phyloP scores from a whole-genome alignment of 2,113 vertebrate genomes.

The Perccottus glenii region DNA sequence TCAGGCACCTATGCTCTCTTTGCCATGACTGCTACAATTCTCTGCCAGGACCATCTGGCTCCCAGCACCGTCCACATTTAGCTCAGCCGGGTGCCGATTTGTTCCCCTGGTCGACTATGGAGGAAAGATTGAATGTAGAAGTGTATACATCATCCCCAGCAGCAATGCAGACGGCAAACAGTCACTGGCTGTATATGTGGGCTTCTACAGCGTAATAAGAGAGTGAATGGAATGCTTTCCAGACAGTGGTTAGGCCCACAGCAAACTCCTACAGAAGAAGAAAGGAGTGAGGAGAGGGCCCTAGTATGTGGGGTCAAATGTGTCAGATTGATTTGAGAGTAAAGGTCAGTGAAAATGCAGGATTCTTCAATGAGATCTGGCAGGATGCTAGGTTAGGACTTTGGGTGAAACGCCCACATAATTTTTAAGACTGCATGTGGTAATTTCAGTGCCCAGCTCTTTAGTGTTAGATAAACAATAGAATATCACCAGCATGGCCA shows the following conservation, averaged over 20 bases:
- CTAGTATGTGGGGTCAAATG: too few relatives aligned
- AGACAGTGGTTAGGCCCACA: slow-evolving; percentile 53
- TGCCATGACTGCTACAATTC: slow-evolving; percentile 39
- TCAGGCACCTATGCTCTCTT: slow-evolving; percentile 48
- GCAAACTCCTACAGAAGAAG: not conserved
- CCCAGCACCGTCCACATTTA: slow-evolving; percentile 73
- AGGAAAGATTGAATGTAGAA: too few relatives aligned
- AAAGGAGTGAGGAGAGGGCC: too few relatives aligned
- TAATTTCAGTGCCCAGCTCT: too few relatives aligned
- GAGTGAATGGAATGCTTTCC: slow-evolving; percentile 64
- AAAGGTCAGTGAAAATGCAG: too few relatives aligned
- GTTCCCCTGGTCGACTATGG: slow-evolving; percentile 62
- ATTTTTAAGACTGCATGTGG: too few relatives aligned
- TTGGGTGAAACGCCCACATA: too few relatives aligned
- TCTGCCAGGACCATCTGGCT: slow-evolving; percentile 74
- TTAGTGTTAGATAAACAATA: too few relatives aligned
- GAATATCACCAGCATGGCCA: too few relatives aligned
- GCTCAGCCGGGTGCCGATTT: slow-evolving; percentile 71
- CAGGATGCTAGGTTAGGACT: too few relatives aligned
- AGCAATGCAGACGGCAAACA: slow-evolving; percentile 48
- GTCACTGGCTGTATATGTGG: slow-evolving; percentile 16
- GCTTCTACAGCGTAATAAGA: slow-evolving; percentile 53
- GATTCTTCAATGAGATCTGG: too few relatives aligned
- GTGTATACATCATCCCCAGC: slow-evolving; percentile 34
- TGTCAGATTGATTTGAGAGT: slow-evolving; percentile 39